Evolutionary conservation across 2,888 invertebrate species (phyloP), one percentile per base, ranked within the genome.

Genomic region (Copidosoma aretas): DNA sequence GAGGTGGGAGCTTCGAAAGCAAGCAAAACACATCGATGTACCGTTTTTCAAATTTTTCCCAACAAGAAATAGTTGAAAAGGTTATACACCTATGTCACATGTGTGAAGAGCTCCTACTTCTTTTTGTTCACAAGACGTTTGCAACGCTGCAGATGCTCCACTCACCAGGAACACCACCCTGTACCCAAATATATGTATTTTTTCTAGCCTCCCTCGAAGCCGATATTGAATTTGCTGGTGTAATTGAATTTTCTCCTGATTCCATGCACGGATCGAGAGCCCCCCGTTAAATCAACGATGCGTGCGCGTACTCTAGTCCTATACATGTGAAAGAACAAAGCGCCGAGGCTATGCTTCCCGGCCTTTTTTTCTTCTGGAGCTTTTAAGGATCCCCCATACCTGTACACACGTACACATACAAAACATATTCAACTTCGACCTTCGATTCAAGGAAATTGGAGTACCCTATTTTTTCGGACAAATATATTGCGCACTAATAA

Each of bases 231-330:
- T 77, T 70, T 73, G 64, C 71, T 71, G 74, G 67, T 74, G 76
- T 80, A 78, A 80, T 80, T 79, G 79, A 80, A 79, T 79, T 79
- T 75, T 72, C 74, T 78, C 78, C 75, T 75, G 76, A 78, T 79
- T 78, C 76, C 74, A 76, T 76, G 73, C 73, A 75, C 75, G 72
- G 75, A 76, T 76, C 76, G 73, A 75, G 74, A 46, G 73, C 72
- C 70, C 73, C 67, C 68, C 64, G 76, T 74, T 75, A 73, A 74
- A 70, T 60, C 41, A 54, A 60, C 54, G 59, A 49, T 10, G 60
- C 66, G 51, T 22, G 41, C 60, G 24, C 22, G 8, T 21, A 53
- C n/a, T 32, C 32, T 5, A 32, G 32, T 32, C 4, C 8, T 32
- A 8, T 32, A 32, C 32, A 32, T 8, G 32, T 5, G 32, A 8